These are phyloP conservation scores for Pteruthius melanotis DNA, from an alignment of 2,113 vertebrate genomes.

Conservation along the genomic window DNA sequence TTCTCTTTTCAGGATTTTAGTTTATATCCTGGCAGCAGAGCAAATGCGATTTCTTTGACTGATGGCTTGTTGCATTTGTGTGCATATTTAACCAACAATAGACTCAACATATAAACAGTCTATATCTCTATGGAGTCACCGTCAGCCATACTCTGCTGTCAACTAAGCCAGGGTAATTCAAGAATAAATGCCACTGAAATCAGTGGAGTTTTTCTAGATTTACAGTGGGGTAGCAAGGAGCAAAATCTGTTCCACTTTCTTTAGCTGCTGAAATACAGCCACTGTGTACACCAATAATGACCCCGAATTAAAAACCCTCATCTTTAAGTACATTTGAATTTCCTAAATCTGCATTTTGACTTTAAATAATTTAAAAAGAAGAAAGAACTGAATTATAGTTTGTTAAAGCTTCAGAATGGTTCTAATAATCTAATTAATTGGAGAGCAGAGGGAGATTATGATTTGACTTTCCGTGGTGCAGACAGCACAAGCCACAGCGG, in stretches of 20 bases:
- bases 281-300: background rate
- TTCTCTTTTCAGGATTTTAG: slow-evolving; percentile 54
- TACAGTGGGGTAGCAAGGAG: background rate
- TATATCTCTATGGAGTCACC: background rate
- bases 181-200: background rate
- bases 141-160: background rate
- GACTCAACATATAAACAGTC: slow-evolving; percentile 26
- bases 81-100: slow-evolving; percentile 63
- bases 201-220: background rate
- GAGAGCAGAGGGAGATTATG: background rate
- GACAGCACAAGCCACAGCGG: background rate
- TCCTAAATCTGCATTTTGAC: background rate
- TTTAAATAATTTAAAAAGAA: background rate
- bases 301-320: background rate
- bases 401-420: background rate
- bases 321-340: background rate
- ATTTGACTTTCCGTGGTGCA: background rate
- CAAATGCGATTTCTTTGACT: slow-evolving; percentile 62
- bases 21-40: slow-evolving; percentile 56
- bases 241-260: background rate
- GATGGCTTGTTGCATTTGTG: slow-evolving; percentile 55
- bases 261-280: background rate
- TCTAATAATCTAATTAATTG: background rate
- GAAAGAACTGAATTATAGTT: background rate
- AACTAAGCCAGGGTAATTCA: background rate